A percentile compares a stretch with the other conserved stretches of the same genome.
These are phyloP conservation scores for Tetrao urogallus DNA, from an alignment of 2,113 vertebrate species.

Conservation along the genomic window DNA sequence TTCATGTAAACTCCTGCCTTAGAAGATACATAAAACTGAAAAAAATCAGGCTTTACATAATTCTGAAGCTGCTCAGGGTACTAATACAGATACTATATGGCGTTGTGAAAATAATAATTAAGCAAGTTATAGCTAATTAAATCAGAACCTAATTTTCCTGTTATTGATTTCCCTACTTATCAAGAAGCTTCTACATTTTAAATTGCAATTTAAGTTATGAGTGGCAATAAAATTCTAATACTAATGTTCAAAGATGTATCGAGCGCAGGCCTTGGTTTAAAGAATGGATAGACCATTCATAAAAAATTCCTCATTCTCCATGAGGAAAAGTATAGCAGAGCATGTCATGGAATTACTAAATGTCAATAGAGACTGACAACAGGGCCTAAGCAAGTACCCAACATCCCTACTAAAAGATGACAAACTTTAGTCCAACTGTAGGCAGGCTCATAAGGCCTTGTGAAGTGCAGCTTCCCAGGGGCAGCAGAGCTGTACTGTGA, in stretches of 20 bases:
- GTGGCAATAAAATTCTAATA: not conserved
- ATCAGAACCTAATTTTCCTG: not conserved
- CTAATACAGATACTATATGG: not conserved
- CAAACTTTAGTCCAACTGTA: not conserved
- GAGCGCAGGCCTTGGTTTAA: not conserved
- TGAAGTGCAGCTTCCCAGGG: not conserved
- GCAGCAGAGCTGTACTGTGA: not conserved
- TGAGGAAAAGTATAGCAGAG: not conserved
- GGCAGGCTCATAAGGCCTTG: not conserved
- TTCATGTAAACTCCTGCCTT: not conserved
- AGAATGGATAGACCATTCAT: not conserved
- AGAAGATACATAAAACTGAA: not conserved
- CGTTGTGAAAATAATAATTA: not conserved
- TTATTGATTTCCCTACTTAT: not conserved
- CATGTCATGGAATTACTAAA: fast-evolving
- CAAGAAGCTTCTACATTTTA: constrained; percentile 14
- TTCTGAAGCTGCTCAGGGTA: not conserved
- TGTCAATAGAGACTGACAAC: not conserved
- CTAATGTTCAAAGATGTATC: not conserved
- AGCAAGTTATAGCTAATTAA: constrained; percentile 8
- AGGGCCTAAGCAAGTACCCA: not conserved
- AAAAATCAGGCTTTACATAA: not conserved
- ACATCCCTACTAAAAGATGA: not conserved
- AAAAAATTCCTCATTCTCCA: not conserved
- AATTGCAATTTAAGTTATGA: not conserved